These are phyloP conservation scores for Leptinotarsa peninsularis DNA, from an alignment of 2,888 invertebrate species.

Conservation along the genomic window DNA sequence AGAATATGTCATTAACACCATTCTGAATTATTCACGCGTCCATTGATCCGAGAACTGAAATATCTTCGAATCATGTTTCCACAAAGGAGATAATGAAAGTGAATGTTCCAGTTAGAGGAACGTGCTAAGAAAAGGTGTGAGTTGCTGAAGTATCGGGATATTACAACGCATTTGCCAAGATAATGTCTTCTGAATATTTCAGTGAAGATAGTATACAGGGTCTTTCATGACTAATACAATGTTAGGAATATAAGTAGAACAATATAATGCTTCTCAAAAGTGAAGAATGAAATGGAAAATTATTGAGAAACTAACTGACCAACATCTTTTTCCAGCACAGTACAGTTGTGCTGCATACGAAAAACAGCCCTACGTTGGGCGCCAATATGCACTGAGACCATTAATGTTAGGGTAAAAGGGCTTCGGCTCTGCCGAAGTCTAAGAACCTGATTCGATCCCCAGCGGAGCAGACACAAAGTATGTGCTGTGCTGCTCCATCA, in stretches of 20 bases:
- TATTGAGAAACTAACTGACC: too few species aligned
- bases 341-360: too few species aligned
- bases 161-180: background rate
- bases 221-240: background rate
- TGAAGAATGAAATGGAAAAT: too few species aligned
- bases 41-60: background rate
- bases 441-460: too few species aligned
- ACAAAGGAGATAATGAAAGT: background rate
- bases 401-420: too few species aligned
- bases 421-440: too few species aligned
- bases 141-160: background rate
- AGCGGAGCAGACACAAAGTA: too few species aligned
- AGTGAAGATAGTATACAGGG: background rate
- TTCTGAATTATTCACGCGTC: background rate
- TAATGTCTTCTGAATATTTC: background rate
- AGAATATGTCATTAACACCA: slow-evolving; percentile 5
- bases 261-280: background rate
- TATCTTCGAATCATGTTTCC: background rate
- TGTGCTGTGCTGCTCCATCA: too few species aligned
- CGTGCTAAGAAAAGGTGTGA: background rate
- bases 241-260: background rate
- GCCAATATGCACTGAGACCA: too few species aligned
- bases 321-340: too few species aligned
- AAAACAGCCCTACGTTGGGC: too few species aligned
- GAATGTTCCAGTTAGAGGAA: background rate